A percentile compares a stretch with the other conserved stretches of the same genome.
phyloP scores from a whole-genome alignment of 2,113 vertebrate genomes.

The Mixornis gularis region DNA sequence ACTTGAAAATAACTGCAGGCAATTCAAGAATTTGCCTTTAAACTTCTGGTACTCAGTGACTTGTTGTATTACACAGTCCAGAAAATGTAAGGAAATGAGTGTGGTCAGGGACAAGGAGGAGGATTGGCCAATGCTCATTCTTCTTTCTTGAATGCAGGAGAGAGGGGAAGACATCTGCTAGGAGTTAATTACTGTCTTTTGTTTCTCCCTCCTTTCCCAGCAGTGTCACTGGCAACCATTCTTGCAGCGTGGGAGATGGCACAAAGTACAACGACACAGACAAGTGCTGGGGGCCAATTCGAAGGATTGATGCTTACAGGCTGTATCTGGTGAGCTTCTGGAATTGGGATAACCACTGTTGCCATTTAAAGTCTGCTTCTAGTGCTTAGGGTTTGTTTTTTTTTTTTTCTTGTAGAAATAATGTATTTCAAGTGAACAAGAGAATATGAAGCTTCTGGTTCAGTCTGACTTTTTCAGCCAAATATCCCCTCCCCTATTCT shows the following conservation, averaged over 20 bases:
- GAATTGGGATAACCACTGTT: not conserved
- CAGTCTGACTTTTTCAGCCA: not conserved
- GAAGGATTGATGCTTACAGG: slow-evolving; percentile 88
- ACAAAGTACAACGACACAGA: slow-evolving; percentile 89
- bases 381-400: not conserved
- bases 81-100: not conserved
- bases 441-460: not conserved
- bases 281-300: slow-evolving; percentile 88
- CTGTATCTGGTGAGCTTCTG: slow-evolving; percentile 88
- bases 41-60: not conserved
- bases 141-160: not conserved
- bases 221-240: slow-evolving; percentile 78
- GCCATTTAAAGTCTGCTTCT: not conserved
- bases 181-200: slow-evolving; percentile 41
- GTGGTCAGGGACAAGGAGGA: not conserved
- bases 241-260: slow-evolving; percentile 79
- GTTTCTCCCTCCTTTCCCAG: slow-evolving; percentile 45
- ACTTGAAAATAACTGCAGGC: not conserved
- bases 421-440: not conserved
- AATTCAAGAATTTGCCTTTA: not conserved
- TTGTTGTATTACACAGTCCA: not conserved
- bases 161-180: not conserved
- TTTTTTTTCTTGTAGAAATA: not conserved
- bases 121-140: not conserved
- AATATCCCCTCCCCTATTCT: not conserved